Evolutionary conservation across 2,797 vertebrate genomes (phyloP).

Genomic region (Heliangelus exortis): DNA sequence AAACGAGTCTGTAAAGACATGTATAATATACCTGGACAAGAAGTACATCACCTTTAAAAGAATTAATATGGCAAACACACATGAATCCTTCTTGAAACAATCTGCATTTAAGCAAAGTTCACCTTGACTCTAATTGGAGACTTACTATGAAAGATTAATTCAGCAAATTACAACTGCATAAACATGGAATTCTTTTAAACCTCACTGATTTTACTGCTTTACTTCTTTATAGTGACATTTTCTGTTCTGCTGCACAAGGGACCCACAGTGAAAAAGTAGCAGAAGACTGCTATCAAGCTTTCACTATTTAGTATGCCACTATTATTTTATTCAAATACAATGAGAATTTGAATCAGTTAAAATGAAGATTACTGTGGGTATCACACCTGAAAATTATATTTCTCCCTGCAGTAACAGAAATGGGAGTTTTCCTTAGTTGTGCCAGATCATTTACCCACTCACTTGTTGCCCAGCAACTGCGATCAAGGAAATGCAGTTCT

Average conservation of each 20-base stretch:
- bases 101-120: background rate
- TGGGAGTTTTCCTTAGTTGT: background rate
- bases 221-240: background rate
- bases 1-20: background rate
- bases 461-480: constrained; percentile 45
- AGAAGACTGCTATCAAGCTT: background rate
- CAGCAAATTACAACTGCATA: background rate
- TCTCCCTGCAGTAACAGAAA: constrained; percentile 4
- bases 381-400: background rate
- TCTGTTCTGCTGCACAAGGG: background rate
- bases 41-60: background rate
- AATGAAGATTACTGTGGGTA: background rate
- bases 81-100: background rate
- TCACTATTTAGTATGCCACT: background rate
- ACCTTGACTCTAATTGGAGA: background rate
- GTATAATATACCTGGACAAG: background rate
- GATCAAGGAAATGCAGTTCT: constrained; percentile 1
- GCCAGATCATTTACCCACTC: background rate
- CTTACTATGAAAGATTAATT: background rate
- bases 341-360: background rate
- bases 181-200: background rate
- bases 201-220: background rate
- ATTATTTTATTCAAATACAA: background rate
- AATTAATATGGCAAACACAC: background rate
- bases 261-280: background rate